Evolutionary conservation across 1,140 invertebrate genomes (phyloP).

Genomic region (Steinernema khuongi): DNA sequence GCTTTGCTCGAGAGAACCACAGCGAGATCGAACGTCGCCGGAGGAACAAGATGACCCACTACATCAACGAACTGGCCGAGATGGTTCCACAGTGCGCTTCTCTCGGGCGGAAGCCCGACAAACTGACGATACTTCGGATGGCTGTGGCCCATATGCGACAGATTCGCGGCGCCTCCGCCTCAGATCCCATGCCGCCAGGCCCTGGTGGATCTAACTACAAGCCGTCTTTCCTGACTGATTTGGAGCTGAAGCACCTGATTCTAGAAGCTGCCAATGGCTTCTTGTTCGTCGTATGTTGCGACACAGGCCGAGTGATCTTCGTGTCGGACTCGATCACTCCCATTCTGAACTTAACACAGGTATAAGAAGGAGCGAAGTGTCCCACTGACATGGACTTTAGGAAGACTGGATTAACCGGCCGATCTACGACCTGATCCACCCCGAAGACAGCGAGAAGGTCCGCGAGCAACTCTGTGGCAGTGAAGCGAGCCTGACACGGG

Average conservation of each 20-base stretch:
- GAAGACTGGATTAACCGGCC: constrained; percentile 93
- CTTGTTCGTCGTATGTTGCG: constrained; percentile 95
- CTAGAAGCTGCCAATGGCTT: constrained; percentile 98
- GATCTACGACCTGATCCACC: constrained; percentile 91
- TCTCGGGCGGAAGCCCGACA: constrained; percentile 93
- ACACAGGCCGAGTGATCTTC: constrained; percentile 91
- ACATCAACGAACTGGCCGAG: constrained; percentile 97
- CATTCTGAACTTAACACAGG: constrained; percentile 88
- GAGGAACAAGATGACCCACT: constrained; percentile 99
- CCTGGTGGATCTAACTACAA: constrained; percentile 70
- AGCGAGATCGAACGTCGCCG: constrained; percentile 96
- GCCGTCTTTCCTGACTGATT: constrained; percentile 95
- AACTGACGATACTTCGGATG: constrained; percentile 97
- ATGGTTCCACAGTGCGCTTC: constrained; percentile 94
- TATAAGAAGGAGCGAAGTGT: constrained; percentile 47
- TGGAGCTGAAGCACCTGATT: constrained; percentile 96
- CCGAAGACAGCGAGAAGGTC: constrained; percentile 91
- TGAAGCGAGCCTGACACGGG: constrained; percentile 87
- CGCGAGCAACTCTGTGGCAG: constrained; percentile 91
- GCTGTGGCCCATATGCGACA: constrained; percentile 93
- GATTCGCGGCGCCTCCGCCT: constrained; percentile 27
- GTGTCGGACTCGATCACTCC: constrained; percentile 96
- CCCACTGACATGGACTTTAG: constrained; percentile 61
- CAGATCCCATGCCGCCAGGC: constrained; percentile 13
- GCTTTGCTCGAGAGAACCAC: constrained; percentile 79